A percentile compares a stretch with the other conserved stretches of the same genome.
These are phyloP conservation scores for Nomada fucata DNA, from an alignment of 2,888 invertebrate species.

Conservation along the genomic window DNA sequence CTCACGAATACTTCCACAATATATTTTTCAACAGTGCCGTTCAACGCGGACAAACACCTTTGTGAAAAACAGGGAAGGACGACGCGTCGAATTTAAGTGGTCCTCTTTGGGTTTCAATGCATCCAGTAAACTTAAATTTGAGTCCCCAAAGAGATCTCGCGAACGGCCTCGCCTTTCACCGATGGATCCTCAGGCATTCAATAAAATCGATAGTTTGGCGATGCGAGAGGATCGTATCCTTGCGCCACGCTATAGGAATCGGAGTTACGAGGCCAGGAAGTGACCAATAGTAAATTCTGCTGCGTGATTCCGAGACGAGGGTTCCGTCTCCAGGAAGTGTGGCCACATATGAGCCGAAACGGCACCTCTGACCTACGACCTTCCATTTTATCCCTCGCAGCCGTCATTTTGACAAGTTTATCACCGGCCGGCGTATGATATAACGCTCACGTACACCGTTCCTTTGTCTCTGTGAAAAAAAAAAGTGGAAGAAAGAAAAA, in stretches of 20 bases:
- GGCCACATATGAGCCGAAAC: conserved; percentile 49
- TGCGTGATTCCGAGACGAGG: conserved; percentile 52
- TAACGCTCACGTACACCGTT: background rate
- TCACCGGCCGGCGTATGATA: conserved; percentile 26
- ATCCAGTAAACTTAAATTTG: conserved; percentile 26
- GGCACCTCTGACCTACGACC: conserved; percentile 39
- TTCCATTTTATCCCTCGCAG: conserved; percentile 18
- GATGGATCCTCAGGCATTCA: background rate
- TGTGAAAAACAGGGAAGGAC: background rate
- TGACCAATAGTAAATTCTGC: conserved; percentile 62
- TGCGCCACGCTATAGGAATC: background rate
- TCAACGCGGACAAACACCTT: background rate
- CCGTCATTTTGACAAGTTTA: conserved; percentile 48
- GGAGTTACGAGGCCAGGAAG: conserved; percentile 50
- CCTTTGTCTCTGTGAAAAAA: conserved; percentile 23
- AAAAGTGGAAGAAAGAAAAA: background rate
- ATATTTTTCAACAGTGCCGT: background rate
- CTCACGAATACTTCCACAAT: background rate
- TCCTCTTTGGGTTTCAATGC: conserved; percentile 16
- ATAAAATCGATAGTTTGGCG: conserved; percentile 27
- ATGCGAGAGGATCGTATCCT: conserved; percentile 10
- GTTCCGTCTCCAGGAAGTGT: conserved; percentile 51
- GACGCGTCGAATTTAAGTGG: background rate
- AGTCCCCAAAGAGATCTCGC: conserved; percentile 8
- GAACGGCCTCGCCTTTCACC: background rate